Evolutionary conservation across 2,888 invertebrate species (phyloP).

Genomic region (Acanthacorydalis orientalis): DNA sequence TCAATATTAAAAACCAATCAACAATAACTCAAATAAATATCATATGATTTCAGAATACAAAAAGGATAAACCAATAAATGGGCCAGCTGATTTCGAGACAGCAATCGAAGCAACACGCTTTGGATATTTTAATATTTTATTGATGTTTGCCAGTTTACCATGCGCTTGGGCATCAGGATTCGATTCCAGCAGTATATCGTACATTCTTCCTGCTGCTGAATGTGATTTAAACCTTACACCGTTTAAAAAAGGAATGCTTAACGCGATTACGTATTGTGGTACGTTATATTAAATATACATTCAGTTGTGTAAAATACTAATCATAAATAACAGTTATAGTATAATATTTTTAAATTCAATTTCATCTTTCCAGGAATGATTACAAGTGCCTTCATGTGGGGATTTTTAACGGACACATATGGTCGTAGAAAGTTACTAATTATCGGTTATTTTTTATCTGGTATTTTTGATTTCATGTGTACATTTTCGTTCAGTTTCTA

Average conservation of each 20-base stretch:
- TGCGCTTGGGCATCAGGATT: conserved; percentile 51
- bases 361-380: conserved; percentile 45
- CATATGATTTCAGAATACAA: conserved; percentile 1
- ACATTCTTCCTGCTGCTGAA: conserved; percentile 56
- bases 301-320: not conserved
- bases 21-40: not conserved
- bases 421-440: conserved; percentile 51
- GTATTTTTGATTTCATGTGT: conserved; percentile 42
- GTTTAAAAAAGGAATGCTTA: conserved; percentile 52
- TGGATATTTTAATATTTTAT: conserved; percentile 48
- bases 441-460: conserved; percentile 45
- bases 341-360: not conserved
- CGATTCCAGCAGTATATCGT: conserved; percentile 55
- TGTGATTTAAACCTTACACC: conserved; percentile 52
- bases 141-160: conserved; percentile 42
- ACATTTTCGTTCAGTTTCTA: conserved; percentile 48
- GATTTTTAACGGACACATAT: conserved; percentile 56
- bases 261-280: conserved; percentile 58
- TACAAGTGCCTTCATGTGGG: conserved; percentile 58
- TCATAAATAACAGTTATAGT: not conserved
- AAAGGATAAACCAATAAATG: conserved; percentile 5
- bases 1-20: too few species aligned
- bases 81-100: conserved; percentile 47
- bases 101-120: conserved; percentile 51
- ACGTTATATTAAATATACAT: conserved; percentile 10